Evolutionary conservation across 2,113 vertebrate genomes (phyloP).

Genomic region (Sarotherodon lohbergeri): DNA sequence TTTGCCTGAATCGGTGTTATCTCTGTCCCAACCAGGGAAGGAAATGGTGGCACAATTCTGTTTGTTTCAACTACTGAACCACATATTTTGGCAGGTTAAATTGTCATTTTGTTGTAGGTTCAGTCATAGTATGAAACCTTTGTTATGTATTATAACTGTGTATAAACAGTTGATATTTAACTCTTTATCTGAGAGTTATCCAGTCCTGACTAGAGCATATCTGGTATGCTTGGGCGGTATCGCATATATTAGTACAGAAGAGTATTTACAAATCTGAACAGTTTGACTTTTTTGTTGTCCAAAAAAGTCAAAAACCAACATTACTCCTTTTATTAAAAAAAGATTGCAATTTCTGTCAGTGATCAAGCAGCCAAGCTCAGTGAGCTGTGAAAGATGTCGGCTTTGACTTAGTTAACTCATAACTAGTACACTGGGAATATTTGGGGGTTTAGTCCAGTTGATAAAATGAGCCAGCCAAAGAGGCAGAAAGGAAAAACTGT

Average conservation of each 20-base stretch:
- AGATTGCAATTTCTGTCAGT: neutral
- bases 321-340: neutral
- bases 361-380: neutral
- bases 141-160: neutral
- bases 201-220: neutral
- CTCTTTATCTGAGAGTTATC: neutral
- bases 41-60: neutral
- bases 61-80: neutral
- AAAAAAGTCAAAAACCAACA: neutral
- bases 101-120: neutral
- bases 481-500: neutral
- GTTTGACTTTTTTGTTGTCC: neutral
- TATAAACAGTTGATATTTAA: neutral
- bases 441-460: neutral
- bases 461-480: neutral
- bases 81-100: neutral
- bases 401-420: neutral
- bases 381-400: neutral
- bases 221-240: neutral
- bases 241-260: neutral
- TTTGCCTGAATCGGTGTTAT: slow-evolving; percentile 3
- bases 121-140: neutral
- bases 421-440: neutral
- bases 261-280: neutral
- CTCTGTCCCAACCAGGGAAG: neutral